Conservation (phyloP, 2,113 vertebrate species). For the Amphiprion percula region DNA sequence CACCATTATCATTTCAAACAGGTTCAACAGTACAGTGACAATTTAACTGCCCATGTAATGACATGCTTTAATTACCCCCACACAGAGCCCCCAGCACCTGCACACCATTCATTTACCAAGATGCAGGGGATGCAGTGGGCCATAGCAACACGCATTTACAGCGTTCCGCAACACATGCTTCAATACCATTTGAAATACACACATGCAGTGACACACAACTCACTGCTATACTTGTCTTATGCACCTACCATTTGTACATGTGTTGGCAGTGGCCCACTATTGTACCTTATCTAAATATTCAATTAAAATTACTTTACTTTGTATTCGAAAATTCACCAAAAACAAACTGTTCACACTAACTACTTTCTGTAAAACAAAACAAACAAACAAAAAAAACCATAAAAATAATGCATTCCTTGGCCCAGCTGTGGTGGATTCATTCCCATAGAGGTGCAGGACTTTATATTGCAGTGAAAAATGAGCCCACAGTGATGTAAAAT, state of each 20-base stretch:
- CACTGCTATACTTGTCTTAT: no score
- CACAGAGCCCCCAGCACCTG: slow-evolving; percentile 83
- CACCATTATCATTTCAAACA: slow-evolving; percentile 89
- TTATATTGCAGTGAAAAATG: no score
- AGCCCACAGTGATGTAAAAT: no score
- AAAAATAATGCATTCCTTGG: no score
- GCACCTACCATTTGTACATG: not conserved
- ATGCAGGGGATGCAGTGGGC: slow-evolving; percentile 49
- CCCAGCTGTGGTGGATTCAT: no score
- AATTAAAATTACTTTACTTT: no score
- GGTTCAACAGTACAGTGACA: slow-evolving; percentile 86
- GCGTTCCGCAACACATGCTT: slow-evolving; percentile 2
- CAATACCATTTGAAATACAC: slow-evolving; percentile 15
- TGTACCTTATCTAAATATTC: no score
- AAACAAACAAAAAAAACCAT: no score
- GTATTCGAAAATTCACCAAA: no score
- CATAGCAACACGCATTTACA: not conserved
- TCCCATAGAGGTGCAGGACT: no score
- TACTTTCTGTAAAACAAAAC: no score
- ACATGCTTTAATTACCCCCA: slow-evolving; percentile 86
- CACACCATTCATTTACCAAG: slow-evolving; percentile 77
- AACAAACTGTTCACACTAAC: no score
- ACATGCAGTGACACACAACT: not conserved
- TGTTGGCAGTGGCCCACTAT: not conserved
- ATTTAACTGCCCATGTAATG: slow-evolving; percentile 88